Base-by-base conservation (phyloP, 2,797 vertebrate genomes). In the Chiloscyllium punctatum region DNA sequence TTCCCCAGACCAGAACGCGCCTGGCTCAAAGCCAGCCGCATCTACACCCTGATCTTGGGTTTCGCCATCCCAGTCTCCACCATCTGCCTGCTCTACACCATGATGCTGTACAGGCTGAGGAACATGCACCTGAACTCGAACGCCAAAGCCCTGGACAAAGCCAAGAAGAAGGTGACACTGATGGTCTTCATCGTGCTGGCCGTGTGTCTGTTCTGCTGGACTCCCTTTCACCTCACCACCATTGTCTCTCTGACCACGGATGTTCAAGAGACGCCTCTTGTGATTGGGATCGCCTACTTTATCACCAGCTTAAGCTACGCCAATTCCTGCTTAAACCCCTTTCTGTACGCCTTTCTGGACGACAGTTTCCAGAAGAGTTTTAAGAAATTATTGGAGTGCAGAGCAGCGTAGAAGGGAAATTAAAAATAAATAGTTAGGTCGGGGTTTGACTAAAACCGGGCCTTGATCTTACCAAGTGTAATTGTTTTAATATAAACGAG, bases 261-360 rank as follows among this genome's bases (percentile, higher is more conserved):
- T 97, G 97, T 98, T 96, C 97, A 97, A 37, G 98, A 98, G 96
- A 98, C 98, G 0, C 97, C 98, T 0, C 96, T 98, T 77, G 97
- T 99, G 86, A 98, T 99, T 1, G 97, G 98, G 5, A 97, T 98
- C 96, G 98, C 98, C 95, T 98, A 98, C 91, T 98, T 98, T 96
- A 98, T 99, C 96, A 98, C 98, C 96, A 98, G 98, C 96, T 97
- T 99, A 27, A 98, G 98, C 97, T 99, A 98, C 0, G 98, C 98
- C 96, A 99, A 98, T 95, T 99, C 98, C 0, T 98, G 98, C 96
- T 96, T 98, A 96, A 98, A 98, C 95, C 98, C 98, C 0, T 98
- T 99, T 96, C 96, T 99, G 77, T 98, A 98, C 0, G 98, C 98
- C 27, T 98, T 99, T 96, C 97, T 99, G 95, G 98, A 98, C 0